Conservation (phyloP, 2,888 invertebrate species). For the Neoaliturus tenellus region DNA sequence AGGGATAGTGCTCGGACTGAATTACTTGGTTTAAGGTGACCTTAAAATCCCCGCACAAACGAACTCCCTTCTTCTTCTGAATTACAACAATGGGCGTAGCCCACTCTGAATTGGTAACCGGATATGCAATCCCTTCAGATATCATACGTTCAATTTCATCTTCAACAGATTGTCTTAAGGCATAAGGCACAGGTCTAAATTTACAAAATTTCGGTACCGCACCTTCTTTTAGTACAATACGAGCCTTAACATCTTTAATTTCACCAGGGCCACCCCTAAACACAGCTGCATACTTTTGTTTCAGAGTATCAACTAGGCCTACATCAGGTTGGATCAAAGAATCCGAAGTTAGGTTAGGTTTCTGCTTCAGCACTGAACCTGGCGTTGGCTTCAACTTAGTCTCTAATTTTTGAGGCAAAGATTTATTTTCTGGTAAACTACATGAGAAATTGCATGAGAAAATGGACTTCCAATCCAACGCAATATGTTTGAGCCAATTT, state of each 20-base stretch:
- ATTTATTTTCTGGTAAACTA: too few relatives aligned
- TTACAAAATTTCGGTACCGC: slow-evolving; percentile 37
- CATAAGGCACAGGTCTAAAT: slow-evolving; percentile 27
- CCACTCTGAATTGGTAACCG: slow-evolving; percentile 62
- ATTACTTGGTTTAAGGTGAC: slow-evolving; percentile 66
- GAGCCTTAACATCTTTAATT: slow-evolving; percentile 37
- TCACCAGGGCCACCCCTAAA: neutral
- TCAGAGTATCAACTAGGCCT: neutral
- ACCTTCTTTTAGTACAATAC: slow-evolving; percentile 36
- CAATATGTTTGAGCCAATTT: too few relatives aligned
- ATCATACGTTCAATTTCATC: slow-evolving; percentile 19
- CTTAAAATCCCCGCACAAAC: slow-evolving; percentile 68
- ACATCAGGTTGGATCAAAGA: too few relatives aligned
- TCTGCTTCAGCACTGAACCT: too few relatives aligned
- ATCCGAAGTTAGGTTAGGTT: too few relatives aligned
- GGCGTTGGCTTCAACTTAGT: too few relatives aligned
- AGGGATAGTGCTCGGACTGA: slow-evolving; percentile 67
- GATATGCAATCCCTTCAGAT: slow-evolving; percentile 1
- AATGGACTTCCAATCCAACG: too few relatives aligned
- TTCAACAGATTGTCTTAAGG: neutral
- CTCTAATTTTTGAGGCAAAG: too few relatives aligned
- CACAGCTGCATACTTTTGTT: neutral
- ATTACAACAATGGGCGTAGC: slow-evolving; percentile 69
- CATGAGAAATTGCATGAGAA: too few relatives aligned
- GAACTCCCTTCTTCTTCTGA: slow-evolving; percentile 66